Conservation (phyloP, 2,113 vertebrate genomes). For the Aegypius monachus region DNA sequence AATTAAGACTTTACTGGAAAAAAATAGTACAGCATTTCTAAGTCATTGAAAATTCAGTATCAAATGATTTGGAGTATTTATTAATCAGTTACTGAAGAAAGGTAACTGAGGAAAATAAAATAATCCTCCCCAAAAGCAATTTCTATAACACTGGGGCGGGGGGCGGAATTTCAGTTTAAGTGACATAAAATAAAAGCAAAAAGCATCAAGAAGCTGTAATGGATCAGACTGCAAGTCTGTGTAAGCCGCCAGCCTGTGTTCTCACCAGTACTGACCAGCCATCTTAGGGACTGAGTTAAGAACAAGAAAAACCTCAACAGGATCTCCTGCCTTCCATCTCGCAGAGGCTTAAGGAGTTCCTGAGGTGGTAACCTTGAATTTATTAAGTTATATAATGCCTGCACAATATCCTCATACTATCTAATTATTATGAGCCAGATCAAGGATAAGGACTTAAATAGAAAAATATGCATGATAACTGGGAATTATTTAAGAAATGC, state of each 20-base stretch:
- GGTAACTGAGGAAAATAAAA: not conserved
- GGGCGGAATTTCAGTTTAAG: not conserved
- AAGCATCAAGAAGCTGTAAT: not conserved
- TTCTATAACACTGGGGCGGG: not conserved
- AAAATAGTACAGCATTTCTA: not conserved
- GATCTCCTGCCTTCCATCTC: not conserved
- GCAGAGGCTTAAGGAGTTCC: not conserved
- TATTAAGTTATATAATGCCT: not conserved
- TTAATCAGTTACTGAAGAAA: not conserved
- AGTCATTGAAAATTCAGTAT: not conserved
- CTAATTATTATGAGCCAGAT: not conserved
- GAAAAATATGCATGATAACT: not conserved
- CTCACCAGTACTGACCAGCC: not conserved
- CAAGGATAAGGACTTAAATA: not conserved
- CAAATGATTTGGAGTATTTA: not conserved
- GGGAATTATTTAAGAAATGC: not conserved
- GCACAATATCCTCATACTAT: not conserved
- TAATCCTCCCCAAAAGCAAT: not conserved
- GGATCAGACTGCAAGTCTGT: not conserved
- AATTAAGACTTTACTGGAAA: not conserved
- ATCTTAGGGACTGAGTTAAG: not conserved
- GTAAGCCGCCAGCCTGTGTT: not conserved
- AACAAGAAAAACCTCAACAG: not conserved
- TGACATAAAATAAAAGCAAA: not conserved
- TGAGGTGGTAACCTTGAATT: not conserved